These are phyloP conservation scores for Halictus quadricinctus DNA, from an alignment of 2,888 invertebrate species.

Conservation along the genomic window DNA sequence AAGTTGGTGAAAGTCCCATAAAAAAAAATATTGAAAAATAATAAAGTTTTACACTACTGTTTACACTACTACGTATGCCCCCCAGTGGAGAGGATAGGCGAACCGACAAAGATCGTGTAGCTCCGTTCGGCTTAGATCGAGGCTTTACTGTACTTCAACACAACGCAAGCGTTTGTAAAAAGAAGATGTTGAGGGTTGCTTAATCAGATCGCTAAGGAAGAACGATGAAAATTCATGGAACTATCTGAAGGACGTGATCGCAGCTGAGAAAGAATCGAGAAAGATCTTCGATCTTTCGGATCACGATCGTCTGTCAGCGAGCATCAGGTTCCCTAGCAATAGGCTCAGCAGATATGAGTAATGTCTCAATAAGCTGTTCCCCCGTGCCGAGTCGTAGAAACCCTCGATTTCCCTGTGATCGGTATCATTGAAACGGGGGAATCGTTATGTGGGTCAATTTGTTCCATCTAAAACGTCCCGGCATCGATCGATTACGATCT, in stretches of 20 bases:
- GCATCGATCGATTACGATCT: constrained; percentile 66
- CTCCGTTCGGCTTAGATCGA: too few species aligned
- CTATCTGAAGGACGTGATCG: background rate
- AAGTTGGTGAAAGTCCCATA: too few species aligned
- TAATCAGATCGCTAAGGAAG: background rate
- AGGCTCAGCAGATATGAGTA: constrained; percentile 10
- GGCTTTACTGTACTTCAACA: too few species aligned
- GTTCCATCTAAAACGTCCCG: constrained; percentile 45
- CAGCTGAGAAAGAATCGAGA: background rate
- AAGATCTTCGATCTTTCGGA: background rate
- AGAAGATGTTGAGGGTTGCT: background rate
- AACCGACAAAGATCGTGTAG: too few species aligned
- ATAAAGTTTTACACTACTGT: too few species aligned
- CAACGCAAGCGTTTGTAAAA: too few species aligned
- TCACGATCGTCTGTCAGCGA: background rate
- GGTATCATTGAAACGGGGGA: constrained; percentile 39
- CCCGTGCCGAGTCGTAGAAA: background rate
- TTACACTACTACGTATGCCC: too few species aligned
- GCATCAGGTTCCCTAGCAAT: background rate
- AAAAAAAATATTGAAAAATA: too few species aligned
- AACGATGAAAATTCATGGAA: background rate
- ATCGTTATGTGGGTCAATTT: constrained; percentile 65
- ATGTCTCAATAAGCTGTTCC: constrained; percentile 33
- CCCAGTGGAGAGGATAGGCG: too few species aligned
- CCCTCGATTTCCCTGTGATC: constrained; percentile 42